Evolutionary conservation across 92 coral and sea anemone species (phyloP), one percentile per base, ranked within the genome.

Genomic region (Heteractis magnifica): DNA sequence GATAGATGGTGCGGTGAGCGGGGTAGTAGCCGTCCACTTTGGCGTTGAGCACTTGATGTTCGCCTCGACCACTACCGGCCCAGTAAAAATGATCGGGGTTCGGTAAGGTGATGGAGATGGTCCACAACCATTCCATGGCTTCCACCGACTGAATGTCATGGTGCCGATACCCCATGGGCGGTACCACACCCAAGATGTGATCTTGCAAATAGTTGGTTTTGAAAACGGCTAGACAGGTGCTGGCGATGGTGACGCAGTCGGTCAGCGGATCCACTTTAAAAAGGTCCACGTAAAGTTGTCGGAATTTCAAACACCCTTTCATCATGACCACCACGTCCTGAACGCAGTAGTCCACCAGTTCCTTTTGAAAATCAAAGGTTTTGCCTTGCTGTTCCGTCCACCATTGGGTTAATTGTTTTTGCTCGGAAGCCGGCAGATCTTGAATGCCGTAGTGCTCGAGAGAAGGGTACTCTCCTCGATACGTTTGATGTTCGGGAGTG

Each of bases 391-490:
- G 52, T 48, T 51, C 23, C 1, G 5, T 9, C 77, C 52, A 65
- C 71, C 71, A 65, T 6, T 65, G 20, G 8, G 7, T 18, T 5
- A 65, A 18, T 15, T 48, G 5, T 44, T 23, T 26, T 13, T 14
- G 48, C 13, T 14, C 52, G 34, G 4, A 4, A 10, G 14, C 65
- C 14, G 41, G 11, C 77, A 73, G 4, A 10, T 48, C 56, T 8
- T 49, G 55, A 13, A 76, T 53, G 48, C 72, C 60, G 77, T 84
- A 84, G 56, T 34, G 65, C 64, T 58, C 8, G 56, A 34, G 56
- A 1, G 0, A 77, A 4, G 87, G 87, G 10, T 75, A 72, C 16
- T 58, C 76, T 18, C 87, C 87, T 14, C 59, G 49, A 44, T 84
- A 84, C 11, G n/a, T n/a, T 21, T 59, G 76, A 49, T 75, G 53